Conservation (phyloP, 2,797 vertebrate species). For the Acanthurus lineatus region DNA sequence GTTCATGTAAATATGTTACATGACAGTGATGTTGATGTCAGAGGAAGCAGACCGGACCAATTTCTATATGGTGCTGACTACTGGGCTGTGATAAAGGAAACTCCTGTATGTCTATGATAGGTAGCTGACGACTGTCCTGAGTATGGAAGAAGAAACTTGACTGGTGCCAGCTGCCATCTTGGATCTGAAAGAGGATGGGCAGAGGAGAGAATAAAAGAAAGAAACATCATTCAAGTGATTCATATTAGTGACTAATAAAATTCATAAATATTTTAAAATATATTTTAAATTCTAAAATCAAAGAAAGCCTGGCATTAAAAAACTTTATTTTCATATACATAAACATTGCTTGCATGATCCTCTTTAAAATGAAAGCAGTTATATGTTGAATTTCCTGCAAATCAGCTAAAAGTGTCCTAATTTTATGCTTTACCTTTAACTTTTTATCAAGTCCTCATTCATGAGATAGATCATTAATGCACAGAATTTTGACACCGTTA, state of each 20-base stretch:
- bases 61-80: constrained; percentile 88
- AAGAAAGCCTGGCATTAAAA: no score
- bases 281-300: not conserved
- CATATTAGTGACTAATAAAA: not conserved
- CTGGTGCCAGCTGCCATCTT: constrained; percentile 95
- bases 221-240: constrained; percentile 8
- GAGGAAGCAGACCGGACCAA: constrained; percentile 94
- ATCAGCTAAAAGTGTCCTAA: not conserved
- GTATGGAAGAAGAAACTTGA: constrained; percentile 93
- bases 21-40: constrained; percentile 58
- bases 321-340: not conserved
- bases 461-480: not conserved
- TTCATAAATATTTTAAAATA: not conserved
- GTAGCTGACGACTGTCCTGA: constrained; percentile 93
- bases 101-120: constrained; percentile 88
- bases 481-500: not conserved
- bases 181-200: constrained; percentile 85
- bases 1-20: constrained; percentile 52
- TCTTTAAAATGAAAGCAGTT: not conserved
- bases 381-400: not conserved
- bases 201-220: not conserved
- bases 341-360: not conserved
- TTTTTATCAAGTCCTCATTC: no score
- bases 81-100: constrained; percentile 79
- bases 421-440: no score